Evolutionary conservation across 2,113 vertebrate genomes (phyloP).

Genomic region (Festucalex cinctus): DNA sequence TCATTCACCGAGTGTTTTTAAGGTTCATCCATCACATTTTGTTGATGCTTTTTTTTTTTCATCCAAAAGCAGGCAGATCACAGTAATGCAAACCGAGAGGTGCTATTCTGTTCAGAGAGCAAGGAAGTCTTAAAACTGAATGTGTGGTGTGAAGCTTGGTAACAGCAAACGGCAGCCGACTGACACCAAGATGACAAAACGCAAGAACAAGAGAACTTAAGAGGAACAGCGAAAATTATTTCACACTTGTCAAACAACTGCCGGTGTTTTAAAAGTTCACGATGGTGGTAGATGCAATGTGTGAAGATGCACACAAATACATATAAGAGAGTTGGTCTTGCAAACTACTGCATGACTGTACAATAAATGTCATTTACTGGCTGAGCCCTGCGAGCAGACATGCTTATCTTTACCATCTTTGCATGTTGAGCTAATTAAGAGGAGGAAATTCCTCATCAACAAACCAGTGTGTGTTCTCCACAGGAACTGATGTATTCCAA

Average conservation of each 20-base stretch:
- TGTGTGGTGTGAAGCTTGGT: background rate
- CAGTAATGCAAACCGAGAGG: background rate
- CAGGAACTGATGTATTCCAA: background rate
- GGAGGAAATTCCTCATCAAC: conserved; percentile 8
- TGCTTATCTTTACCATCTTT: background rate
- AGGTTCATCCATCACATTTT: background rate
- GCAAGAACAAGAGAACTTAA: no score
- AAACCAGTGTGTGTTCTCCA: background rate
- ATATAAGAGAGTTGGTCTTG: background rate
- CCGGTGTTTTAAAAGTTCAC: no score
- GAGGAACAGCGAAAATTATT: no score
- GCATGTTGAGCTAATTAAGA: background rate
- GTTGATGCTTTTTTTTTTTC: background rate
- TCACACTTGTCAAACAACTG: no score
- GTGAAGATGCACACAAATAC: background rate
- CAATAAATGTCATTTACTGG: background rate
- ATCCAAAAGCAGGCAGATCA: background rate
- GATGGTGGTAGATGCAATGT: no score
- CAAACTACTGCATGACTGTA: background rate
- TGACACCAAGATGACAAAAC: no score
- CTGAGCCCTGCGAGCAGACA: background rate
- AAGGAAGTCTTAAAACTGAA: background rate
- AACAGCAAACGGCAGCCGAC: no score
- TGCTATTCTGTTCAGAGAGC: background rate
- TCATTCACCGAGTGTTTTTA: no score